Evolutionary conservation across 2,888 invertebrate genomes (phyloP).

Genomic region (Acheta domesticus): DNA sequence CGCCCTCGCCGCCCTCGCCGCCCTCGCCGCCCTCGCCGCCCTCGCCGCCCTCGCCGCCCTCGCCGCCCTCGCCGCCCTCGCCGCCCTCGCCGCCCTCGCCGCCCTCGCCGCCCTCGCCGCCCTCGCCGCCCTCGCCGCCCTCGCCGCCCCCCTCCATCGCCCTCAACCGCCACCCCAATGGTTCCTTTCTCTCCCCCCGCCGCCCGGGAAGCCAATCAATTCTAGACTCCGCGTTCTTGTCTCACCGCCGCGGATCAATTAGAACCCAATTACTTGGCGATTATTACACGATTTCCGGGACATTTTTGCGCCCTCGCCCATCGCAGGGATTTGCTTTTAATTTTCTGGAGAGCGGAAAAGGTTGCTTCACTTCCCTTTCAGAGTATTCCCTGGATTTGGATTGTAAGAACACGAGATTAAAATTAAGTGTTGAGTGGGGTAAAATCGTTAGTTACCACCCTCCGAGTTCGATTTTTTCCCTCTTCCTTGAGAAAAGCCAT

Average conservation of each 20-base stretch:
- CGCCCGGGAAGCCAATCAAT: not conserved
- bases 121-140: not conserved
- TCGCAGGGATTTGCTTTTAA: not conserved
- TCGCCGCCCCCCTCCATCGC: not conserved
- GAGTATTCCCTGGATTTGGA: not conserved
- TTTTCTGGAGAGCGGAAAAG: not conserved
- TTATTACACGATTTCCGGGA: not conserved
- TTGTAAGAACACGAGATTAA: not conserved
- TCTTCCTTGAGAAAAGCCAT: no score
- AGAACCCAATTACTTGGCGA: slow-evolving; percentile 9
- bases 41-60: no score
- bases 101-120: no score
- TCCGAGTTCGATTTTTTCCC: no score
- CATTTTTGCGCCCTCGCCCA: not conserved
- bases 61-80: no score
- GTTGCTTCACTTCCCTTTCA: not conserved
- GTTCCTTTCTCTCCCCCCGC: not conserved
- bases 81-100: no score
- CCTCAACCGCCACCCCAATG: not conserved
- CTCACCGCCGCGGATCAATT: not conserved
- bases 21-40: no score
- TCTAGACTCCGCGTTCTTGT: not conserved
- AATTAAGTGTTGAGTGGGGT: not conserved
- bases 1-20: no score
- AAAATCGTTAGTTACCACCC: not conserved